Base-by-base conservation (phyloP, 2,113 vertebrate species). In the Ursus arctos region DNA sequence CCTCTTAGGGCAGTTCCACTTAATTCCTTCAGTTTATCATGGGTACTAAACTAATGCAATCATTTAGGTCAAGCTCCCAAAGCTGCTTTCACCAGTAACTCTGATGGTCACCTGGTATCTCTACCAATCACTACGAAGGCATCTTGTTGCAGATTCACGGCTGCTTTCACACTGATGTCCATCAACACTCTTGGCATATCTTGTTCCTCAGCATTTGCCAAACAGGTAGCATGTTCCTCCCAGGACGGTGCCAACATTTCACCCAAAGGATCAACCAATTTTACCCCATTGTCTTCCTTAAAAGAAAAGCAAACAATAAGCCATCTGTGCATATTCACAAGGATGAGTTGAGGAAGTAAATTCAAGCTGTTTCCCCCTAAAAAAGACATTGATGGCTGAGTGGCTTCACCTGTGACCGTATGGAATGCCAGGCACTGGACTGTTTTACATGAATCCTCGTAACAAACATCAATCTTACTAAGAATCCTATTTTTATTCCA, bases 271-370 rank as follows among this genome's bases (percentile, higher is more conserved):
- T 99, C 99, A 15, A 99, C 97, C 79, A 99, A 97, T 97, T 99
- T 99, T 77, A 99, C 99, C 1, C 99, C 99, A 59, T 99, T 99
- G 96, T 99, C 99, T 97, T 99, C 99, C 99, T 99, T 98, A 72
- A 87, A 87, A 98, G 67, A 89, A 96, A 95, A 95, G 88, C 13
- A 61, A 74, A 51, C 49, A 59, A 65, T 71, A 65, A 96, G 76
- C 33, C 36, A 53, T 85, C 40, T 33, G 33, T 7, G 24, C 65
- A 71, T 16, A 81, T 33, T 13, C 55, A 67, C 14, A n/a, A 93
- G 49, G 53, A 6, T 43, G 12, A 88, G 18, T 0, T 49, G 40
- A 95, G 33, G 14, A 43, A 87, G 57, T 12, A 81, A 74, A 67
- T 4, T 24, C 61, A 82, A 24, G 24, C 15, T 72, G 18, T 7